Evolutionary conservation across 2,797 vertebrate species (phyloP), one percentile per base, ranked within the genome.

Genomic region (Denticeps clupeoides): DNA sequence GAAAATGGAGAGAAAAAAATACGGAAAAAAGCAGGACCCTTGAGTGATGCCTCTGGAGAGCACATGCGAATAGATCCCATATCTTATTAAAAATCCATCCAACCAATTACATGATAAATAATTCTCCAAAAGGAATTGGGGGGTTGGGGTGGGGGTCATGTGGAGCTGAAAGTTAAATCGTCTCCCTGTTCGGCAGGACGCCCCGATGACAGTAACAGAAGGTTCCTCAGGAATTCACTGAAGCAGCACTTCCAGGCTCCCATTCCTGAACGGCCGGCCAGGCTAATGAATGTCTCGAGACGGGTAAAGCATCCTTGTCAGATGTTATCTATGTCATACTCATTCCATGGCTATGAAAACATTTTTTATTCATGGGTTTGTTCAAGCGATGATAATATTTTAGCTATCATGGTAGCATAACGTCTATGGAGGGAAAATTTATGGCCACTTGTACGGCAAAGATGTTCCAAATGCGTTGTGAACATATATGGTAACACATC

Each of bases 131-230:
- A 60, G 57, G 59, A 62, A 63, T 31, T 40, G 32, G 40, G 52
- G 47, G 50, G 61, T 55, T 56, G 45, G 48, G n/a, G n/a, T n/a
- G n/a, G n/a, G n/a, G n/a, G n/a, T n/a, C n/a, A n/a, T n/a, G 27
- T 31, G 28, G 38, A 59, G 28, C 47, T 24, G 26, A 60, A 56
- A 38, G 40, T 60, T 69, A 70, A 75, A 79, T 71, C 45, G 72
- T 61, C 55, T 67, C 41, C 56, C 47, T 53, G 57, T 53, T 67
- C 67, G 49, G 62, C 59, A 64, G 55, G 61, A 78, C 56, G 65
- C 73, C 65, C n/a, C 71, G 81, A 81, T 60, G 80, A 81, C 72
- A 80, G 73, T 65, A 79, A 60, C 82, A 83, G 82, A 79, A 69
- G 46, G 52, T 66, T 67, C 45, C 54, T 68, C 45, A 76, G 72